These are phyloP conservation scores for Blennius ocellaris DNA, from an alignment of 2,113 vertebrate genomes.

Conservation along the genomic window DNA sequence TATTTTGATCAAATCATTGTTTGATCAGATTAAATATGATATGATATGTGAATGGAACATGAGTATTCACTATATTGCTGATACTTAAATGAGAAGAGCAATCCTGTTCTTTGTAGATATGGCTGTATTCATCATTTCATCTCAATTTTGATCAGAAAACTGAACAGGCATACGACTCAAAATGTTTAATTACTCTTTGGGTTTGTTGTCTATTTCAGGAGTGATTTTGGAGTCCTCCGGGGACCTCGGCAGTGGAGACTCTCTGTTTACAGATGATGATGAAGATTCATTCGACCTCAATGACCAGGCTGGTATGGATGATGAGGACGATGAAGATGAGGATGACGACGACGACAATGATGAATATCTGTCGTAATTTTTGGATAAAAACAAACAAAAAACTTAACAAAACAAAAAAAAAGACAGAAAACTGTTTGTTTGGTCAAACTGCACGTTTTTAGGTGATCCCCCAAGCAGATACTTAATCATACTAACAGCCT, in stretches of 20 bases:
- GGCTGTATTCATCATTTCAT: background rate
- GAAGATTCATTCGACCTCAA: constrained; percentile 81
- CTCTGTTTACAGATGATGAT: constrained; percentile 84
- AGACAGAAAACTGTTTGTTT: constrained; percentile 70
- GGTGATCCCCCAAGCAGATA: constrained; percentile 83
- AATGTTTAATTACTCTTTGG: background rate
- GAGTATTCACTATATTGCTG: background rate
- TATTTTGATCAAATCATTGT: too few species aligned
- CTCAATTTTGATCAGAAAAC: background rate
- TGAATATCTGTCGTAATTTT: constrained; percentile 88
- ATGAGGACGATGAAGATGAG: constrained; percentile 92
- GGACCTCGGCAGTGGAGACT: constrained; percentile 93
- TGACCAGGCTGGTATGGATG: constrained; percentile 89
- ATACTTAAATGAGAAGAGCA: background rate
- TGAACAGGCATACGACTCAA: background rate
- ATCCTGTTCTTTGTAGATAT: background rate
- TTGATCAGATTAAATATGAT: too few species aligned
- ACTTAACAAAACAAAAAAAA: constrained; percentile 39
- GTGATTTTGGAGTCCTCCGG: constrained; percentile 91
- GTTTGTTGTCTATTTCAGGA: constrained; percentile 68
- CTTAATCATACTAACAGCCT: constrained; percentile 83
- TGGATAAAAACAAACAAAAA: constrained; percentile 35
- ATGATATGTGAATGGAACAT: background rate
- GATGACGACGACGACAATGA: constrained; percentile 89
- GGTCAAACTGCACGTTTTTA: constrained; percentile 87